phyloP scores from a whole-genome alignment of 1,140 invertebrate genomes.

The Aphelenchoides fujianensis region DNA sequence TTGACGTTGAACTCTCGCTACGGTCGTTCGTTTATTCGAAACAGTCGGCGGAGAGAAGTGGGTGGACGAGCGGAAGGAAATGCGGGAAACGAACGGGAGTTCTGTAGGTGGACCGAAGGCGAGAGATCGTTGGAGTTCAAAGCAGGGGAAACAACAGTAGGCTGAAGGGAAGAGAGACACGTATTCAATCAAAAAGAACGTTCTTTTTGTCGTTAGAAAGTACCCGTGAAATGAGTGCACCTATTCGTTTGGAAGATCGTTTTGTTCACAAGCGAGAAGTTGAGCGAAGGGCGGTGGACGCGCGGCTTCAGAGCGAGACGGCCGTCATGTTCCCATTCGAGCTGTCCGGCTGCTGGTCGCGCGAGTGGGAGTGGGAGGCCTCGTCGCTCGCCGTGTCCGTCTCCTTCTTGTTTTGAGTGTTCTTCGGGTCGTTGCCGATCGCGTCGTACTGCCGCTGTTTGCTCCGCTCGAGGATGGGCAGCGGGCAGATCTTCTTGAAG shows the following conservation, averaged over 20 bases:
- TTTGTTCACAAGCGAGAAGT: not conserved
- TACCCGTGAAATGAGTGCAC: not conserved
- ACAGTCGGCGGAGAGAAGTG: no score
- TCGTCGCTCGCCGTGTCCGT: not conserved
- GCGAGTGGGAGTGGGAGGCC: not conserved
- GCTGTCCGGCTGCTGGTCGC: not conserved
- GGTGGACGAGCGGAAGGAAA: no score
- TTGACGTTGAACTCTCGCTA: no score
- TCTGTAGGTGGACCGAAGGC: no score
- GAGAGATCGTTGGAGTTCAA: no score
- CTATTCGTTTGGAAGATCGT: not conserved
- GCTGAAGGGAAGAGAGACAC: no score
- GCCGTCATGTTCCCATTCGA: slow-evolving; percentile 12
- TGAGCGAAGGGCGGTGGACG: no score
- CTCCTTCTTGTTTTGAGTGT: not conserved
- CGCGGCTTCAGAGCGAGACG: slow-evolving; percentile 18
- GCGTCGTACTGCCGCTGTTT: slow-evolving; percentile 10
- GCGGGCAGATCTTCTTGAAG: slow-evolving; percentile 28
- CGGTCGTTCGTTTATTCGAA: no score
- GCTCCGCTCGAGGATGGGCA: not conserved
- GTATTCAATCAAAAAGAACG: not conserved
- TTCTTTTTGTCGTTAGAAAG: not conserved
- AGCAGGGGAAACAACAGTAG: slow-evolving; percentile 12
- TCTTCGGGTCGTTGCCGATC: slow-evolving; percentile 11
- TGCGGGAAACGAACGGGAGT: no score